These are phyloP conservation scores for Sebastes taczanowskii DNA, from an alignment of 2,797 vertebrate species.

Conservation along the genomic window DNA sequence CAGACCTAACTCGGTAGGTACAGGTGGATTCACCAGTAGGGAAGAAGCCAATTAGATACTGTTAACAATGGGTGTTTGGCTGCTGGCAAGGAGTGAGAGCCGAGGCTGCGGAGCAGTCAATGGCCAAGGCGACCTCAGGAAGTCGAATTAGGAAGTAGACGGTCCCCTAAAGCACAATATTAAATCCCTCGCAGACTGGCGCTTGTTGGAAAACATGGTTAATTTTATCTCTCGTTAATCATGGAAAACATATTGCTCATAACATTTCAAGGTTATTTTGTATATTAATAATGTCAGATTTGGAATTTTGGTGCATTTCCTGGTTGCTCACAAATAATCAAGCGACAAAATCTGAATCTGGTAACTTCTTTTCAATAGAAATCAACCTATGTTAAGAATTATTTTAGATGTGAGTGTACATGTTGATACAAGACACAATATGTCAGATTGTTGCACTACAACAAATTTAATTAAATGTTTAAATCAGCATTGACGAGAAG, in stretches of 20 bases:
- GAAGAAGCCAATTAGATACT: slow-evolving; percentile 83
- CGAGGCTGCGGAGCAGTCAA: slow-evolving; percentile 52
- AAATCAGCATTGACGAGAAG: neutral
- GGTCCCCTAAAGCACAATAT: slow-evolving; percentile 2
- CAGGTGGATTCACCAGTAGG: slow-evolving; percentile 82
- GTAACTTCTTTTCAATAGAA: neutral
- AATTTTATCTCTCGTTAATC: neutral
- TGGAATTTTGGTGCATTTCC: neutral
- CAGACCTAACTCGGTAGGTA: slow-evolving; percentile 76
- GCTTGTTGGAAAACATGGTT: neutral
- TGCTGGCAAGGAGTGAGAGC: slow-evolving; percentile 59
- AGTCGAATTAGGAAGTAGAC: slow-evolving; percentile 42
- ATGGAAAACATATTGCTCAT: neutral
- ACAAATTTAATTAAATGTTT: neutral
- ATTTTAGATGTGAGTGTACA: neutral
- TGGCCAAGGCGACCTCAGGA: slow-evolving; percentile 65
- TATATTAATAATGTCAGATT: neutral
- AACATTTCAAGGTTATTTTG: slow-evolving; percentile 8
- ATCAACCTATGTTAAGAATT: neutral
- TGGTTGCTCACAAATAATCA: neutral
- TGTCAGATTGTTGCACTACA: neutral
- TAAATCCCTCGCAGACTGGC: neutral
- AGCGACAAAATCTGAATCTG: neutral
- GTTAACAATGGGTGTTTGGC: slow-evolving; percentile 82
- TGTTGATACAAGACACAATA: neutral